A percentile compares a stretch with the other conserved stretches of the same genome.
phyloP scores from a whole-genome alignment of 2,113 vertebrate species.

The Dromaius novaehollandiae region DNA sequence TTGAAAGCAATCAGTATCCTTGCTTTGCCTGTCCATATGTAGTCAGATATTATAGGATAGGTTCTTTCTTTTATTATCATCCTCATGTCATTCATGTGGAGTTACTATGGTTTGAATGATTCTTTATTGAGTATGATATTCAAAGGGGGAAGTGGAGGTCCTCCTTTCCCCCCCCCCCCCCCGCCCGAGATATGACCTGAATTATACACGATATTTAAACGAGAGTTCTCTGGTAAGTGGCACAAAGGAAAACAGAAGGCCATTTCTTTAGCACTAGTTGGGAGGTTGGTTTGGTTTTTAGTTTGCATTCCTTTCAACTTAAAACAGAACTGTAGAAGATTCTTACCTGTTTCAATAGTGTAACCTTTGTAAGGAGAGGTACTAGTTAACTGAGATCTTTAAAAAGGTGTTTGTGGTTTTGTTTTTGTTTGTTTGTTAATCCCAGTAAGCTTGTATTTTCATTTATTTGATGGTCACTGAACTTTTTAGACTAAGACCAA shows the following conservation, averaged over 20 bases:
- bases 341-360: not conserved
- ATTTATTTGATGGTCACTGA: not conserved
- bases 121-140: not conserved
- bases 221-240: not conserved
- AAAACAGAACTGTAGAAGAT: not conserved
- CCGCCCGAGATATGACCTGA: not conserved
- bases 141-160: not conserved
- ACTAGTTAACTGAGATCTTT: not conserved
- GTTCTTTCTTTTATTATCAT: not conserved
- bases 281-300: not conserved
- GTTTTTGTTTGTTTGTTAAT: not conserved
- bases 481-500: not conserved
- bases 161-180: too few species aligned
- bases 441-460: not conserved
- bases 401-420: not conserved
- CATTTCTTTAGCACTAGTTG: not conserved
- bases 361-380: not conserved
- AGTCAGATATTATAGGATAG: not conserved
- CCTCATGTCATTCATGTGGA: fast-evolving
- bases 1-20: not conserved
- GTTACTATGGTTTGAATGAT: not conserved
- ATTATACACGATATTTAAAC: not conserved
- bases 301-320: not conserved
- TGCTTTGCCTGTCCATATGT: not conserved
- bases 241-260: fast-evolving